These are phyloP conservation scores for Littorina saxatilis DNA, from an alignment of 1,140 invertebrate species.

Conservation along the genomic window DNA sequence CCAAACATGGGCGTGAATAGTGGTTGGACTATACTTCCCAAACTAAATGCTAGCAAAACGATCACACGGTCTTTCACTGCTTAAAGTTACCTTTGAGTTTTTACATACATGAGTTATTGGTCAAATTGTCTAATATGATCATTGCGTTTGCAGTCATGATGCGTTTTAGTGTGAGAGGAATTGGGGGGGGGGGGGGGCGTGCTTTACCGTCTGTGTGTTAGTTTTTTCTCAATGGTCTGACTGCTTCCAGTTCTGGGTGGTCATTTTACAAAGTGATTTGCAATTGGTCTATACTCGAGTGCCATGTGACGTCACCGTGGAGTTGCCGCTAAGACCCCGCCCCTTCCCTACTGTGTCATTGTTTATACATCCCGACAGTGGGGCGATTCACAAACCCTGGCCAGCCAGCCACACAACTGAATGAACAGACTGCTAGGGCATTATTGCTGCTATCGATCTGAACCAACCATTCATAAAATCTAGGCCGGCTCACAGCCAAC, in stretches of 20 bases:
- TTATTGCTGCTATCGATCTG: conserved; percentile 35
- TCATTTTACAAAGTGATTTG: not conserved
- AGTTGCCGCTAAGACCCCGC: not conserved
- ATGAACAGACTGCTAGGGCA: conserved; percentile 23
- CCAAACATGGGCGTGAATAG: too few relatives aligned
- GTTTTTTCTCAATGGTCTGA: not conserved
- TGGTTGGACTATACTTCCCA: too few relatives aligned
- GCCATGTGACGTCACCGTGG: conserved; percentile 17
- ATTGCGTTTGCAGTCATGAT: too few relatives aligned
- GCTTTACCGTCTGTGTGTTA: not conserved
- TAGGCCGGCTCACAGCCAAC: not conserved
- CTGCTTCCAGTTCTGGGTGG: not conserved
- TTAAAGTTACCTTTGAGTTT: too few relatives aligned
- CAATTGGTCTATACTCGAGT: not conserved
- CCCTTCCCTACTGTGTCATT: conserved; percentile 32
- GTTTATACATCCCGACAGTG: conserved; percentile 31
- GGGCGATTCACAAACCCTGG: conserved; percentile 31
- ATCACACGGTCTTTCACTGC: too few relatives aligned
- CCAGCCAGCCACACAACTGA: conserved; percentile 22
- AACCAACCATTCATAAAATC: conserved; percentile 31
- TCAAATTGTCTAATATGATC: too few relatives aligned
- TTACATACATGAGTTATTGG: too few relatives aligned
- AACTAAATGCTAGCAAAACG: too few relatives aligned
- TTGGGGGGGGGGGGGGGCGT: too few relatives aligned
- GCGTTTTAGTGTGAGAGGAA: too few relatives aligned